Evolutionary conservation across 2,888 invertebrate species (phyloP), one percentile per base, ranked within the genome.

Genomic region (Eugnorisma glareosa): DNA sequence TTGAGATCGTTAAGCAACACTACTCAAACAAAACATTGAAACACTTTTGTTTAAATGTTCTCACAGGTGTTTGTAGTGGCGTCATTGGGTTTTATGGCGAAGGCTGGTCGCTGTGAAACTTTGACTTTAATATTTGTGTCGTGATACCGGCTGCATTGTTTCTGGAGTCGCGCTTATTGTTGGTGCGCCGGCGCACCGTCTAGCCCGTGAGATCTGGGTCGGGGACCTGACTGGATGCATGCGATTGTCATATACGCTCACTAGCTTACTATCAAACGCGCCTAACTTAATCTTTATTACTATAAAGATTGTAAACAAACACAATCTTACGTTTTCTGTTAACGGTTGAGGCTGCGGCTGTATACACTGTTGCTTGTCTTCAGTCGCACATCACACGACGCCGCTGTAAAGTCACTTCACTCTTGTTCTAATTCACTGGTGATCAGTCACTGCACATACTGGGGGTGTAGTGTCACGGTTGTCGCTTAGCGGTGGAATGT

Each of bases 141-240:
- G 94, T 92, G 94, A 94, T 94, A 94, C 91, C 85, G 90, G 90
- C 85, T 85, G 93, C 93, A 96, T 96, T 96, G 96, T 96, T 93
- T 93, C 92, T 91, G 91, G 92, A 90, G 90, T 90, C 90, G 89
- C 84, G 92, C 89, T 92, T 90, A 95, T 95, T 95, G 94, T 95
- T 90, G 91, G 84, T 83, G 81, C 88, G 91, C 88, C 90, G 89
- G 88, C 88, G 85, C 89, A 89, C 80, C 89, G 90, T 87, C 91
- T 91, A 91, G 89, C 93, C 89, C 96, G 96, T 96, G 96, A 92
- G 96, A 96, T 96, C 95, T 95, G 91, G 96, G 96, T 96, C 96
- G 95, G 93, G 93, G 94, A 92, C 93, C 91, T 90, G 84, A 87
- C 89, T 90, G 91, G 91, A 90, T 88, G 86, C 82, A 86, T 87